Conservation (phyloP, 2,888 invertebrate genomes). For the Tetranychus truncatus region DNA sequence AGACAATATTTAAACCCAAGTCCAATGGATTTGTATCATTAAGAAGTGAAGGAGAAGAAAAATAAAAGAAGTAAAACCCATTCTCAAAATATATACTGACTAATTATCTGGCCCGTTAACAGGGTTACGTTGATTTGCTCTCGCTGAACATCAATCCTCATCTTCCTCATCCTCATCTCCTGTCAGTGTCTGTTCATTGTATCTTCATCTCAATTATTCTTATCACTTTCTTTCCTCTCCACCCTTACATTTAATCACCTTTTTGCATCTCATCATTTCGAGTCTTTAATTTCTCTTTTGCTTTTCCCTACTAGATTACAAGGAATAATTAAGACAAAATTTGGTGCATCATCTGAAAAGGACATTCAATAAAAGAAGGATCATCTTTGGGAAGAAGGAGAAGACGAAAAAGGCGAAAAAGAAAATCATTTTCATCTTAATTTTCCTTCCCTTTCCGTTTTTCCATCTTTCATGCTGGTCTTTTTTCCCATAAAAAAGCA, state of each 20-base stretch:
- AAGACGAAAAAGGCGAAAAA: neutral
- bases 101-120: constrained; percentile 1
- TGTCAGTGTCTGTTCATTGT: neutral
- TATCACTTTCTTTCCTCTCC: neutral
- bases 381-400: neutral
- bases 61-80: neutral
- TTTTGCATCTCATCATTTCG: neutral
- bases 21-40: neutral
- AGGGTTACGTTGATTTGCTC: neutral
- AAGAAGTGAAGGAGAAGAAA: neutral
- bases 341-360: neutral
- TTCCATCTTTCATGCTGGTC: too few relatives aligned
- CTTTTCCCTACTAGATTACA: too few relatives aligned
- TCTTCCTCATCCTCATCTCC: neutral
- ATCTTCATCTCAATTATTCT: neutral
- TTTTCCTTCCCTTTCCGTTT: too few relatives aligned
- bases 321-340: too few relatives aligned
- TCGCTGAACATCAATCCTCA: neutral
- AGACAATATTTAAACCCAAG: neutral
- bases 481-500: too few relatives aligned
- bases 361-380: neutral
- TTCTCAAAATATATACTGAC: neutral
- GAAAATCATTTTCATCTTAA: neutral
- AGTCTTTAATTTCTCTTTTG: too few relatives aligned
- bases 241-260: neutral